Evolutionary conservation across 2,797 vertebrate genomes (phyloP), one percentile per base, ranked within the genome.

Genomic region (Cyclopterus lumpus): DNA sequence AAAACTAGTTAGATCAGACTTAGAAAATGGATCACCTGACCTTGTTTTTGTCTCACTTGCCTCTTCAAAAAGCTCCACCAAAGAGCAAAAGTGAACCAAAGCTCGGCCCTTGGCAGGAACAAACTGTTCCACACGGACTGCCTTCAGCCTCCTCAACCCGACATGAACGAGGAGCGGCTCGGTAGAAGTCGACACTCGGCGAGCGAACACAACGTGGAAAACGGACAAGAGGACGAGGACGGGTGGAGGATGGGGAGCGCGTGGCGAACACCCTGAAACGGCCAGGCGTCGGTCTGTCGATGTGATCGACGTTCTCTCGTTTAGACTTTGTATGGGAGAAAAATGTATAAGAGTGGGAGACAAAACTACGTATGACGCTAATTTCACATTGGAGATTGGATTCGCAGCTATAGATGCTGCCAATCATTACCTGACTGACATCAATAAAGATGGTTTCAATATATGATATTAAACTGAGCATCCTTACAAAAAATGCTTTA

Each of bases 251-350:
- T 18, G 68, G 72, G 51, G 67, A 64, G 59, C 66, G 36, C 38
- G 8, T 30, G 67, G 48, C 6, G 8, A 70, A 67, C 30, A 12
- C 53, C 18, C 42, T 46, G 48, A 49, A 36, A 24, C 10, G 63
- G 38, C 55, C 74, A 38, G 32, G 18, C 30, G 42, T 4, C 22
- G 61, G 36, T 69, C 7, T 16, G 61, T 34, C 71, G 58, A 32
- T 73, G 77, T 70, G 67, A 79, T 73, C 67, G 67, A 58, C 67
- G n/a, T 38, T 88, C 66, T 74, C 30, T 73, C 30, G 44, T 64
- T 28, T 9, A 18, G 12, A 40, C 30, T 44, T 34, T 40, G 34
- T 55, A 40, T 81, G 53, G 77, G 65, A 69, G 54, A n/a, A 64
- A 65, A 51, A 7, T n/a, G 5, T 5, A 40, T 22, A 8, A 28